These are phyloP conservation scores for Stramonita haemastoma DNA, from an alignment of 2,888 invertebrate genomes.

Conservation along the genomic window DNA sequence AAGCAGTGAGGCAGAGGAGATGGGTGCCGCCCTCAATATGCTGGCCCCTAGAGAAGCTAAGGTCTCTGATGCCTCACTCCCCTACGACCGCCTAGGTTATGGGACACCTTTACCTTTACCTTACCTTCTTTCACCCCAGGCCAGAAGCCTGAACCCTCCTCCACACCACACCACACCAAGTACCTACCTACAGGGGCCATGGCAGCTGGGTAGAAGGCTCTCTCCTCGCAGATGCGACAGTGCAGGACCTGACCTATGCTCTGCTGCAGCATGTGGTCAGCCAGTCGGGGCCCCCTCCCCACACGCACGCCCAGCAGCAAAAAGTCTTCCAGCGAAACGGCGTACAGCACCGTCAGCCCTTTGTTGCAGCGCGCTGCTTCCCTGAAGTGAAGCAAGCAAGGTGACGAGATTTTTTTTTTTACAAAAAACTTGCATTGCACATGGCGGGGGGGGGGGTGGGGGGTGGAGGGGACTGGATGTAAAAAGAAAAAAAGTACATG, in stretches of 20 bases:
- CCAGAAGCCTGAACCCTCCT: too few species aligned
- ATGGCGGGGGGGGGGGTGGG: too few species aligned
- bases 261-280: constrained; percentile 56
- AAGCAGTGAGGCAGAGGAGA: too few species aligned
- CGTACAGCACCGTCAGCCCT: constrained; percentile 69
- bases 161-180: too few species aligned
- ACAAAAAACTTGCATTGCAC: neutral
- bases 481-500: too few species aligned
- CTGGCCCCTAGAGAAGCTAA: too few species aligned
- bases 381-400: constrained; percentile 51
- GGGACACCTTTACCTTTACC: too few species aligned
- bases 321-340: constrained; percentile 64
- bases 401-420: neutral
- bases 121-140: too few species aligned
- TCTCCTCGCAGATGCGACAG: constrained; percentile 74
- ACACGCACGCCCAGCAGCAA: constrained; percentile 67
- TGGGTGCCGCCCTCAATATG: too few species aligned
- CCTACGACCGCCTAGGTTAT: too few species aligned
- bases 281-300: constrained; percentile 61
- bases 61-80: too few species aligned
- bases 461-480: too few species aligned
- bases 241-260: constrained; percentile 64
- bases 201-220: constrained; percentile 61
- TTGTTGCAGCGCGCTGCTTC: constrained; percentile 70
- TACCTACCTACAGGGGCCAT: constrained; percentile 63